phyloP scores from a whole-genome alignment of 1,140 invertebrate genomes.

The Trigoniulus corallinus region DNA sequence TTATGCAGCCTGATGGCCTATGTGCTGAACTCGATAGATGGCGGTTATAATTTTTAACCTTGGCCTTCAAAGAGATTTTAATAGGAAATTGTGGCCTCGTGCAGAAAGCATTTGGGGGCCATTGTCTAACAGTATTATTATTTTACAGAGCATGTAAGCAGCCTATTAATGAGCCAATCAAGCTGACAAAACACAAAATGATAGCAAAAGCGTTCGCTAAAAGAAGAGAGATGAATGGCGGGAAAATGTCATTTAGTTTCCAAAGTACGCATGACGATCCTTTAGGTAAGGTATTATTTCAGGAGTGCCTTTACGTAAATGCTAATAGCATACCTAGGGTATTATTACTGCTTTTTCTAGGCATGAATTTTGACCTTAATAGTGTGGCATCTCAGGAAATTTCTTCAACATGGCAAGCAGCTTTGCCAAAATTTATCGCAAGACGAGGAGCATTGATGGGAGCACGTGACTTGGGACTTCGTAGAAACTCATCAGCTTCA shows the following conservation, averaged over 20 bases:
- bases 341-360: no score
- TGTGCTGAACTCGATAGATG: no score
- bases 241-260: conserved; percentile 68
- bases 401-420: conserved; percentile 67
- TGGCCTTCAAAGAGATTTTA: no score
- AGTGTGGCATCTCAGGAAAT: conserved; percentile 44
- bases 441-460: conserved; percentile 53
- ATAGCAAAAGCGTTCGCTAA: conserved; percentile 79
- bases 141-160: no score
- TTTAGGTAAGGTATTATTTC: conserved; percentile 37
- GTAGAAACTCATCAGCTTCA: conserved; percentile 17
- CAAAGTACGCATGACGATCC: conserved; percentile 74
- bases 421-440: conserved; percentile 65
- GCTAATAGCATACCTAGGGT: background rate
- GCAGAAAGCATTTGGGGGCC: no score
- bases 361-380: conserved; percentile 63
- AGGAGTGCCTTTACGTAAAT: background rate
- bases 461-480: conserved; percentile 4
- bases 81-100: no score
- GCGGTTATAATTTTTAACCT: no score
- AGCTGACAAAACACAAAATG: conserved; percentile 70
- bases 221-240: conserved; percentile 64
- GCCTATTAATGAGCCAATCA: conserved; percentile 23
- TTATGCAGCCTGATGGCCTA: no score
- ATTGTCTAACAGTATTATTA: no score